Conservation (phyloP, 2,888 invertebrate species). For the Uloborus plumipes region DNA sequence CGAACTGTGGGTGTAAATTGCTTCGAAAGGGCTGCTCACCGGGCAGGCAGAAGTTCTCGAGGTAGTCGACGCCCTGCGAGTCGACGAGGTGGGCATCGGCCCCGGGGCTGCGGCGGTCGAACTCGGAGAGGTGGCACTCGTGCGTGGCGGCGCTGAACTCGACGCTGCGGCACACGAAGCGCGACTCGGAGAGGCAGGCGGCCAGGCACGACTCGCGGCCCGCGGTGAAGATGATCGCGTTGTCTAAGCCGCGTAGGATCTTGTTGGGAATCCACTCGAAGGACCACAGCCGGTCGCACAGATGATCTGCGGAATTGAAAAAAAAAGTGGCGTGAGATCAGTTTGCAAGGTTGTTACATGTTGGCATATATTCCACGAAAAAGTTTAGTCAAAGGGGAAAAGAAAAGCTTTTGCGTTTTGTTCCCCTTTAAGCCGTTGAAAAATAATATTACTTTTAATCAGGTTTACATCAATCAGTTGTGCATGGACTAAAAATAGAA, state of each 20-base stretch:
- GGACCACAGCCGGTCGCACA: constrained; percentile 91
- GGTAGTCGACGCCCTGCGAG: constrained; percentile 86
- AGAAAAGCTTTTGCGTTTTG: too few relatives aligned
- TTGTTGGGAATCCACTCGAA: constrained; percentile 94
- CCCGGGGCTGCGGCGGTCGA: constrained; percentile 89
- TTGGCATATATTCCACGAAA: too few relatives aligned
- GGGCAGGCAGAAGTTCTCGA: constrained; percentile 91
- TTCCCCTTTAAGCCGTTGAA: too few relatives aligned
- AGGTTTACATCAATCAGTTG: too few relatives aligned
- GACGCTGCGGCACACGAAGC: constrained; percentile 90
- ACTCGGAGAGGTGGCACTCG: constrained; percentile 90
- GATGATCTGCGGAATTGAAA: constrained; percentile 78
- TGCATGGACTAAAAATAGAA: too few relatives aligned
- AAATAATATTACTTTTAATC: too few relatives aligned
- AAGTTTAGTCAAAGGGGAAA: too few relatives aligned
- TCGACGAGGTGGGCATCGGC: constrained; percentile 92
- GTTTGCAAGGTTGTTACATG: too few relatives aligned
- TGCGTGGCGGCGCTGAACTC: constrained; percentile 94
- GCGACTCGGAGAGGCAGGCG: constrained; percentile 92
- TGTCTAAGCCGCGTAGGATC: constrained; percentile 89
- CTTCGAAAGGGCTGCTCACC: constrained; percentile 74
- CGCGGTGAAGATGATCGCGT: constrained; percentile 91
- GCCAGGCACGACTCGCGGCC: constrained; percentile 94
- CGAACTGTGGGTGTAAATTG: too few relatives aligned
- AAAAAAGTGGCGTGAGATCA: too few relatives aligned